Evolutionary conservation across 2,888 invertebrate genomes (phyloP).

Genomic region (Drosophila robusta): DNA sequence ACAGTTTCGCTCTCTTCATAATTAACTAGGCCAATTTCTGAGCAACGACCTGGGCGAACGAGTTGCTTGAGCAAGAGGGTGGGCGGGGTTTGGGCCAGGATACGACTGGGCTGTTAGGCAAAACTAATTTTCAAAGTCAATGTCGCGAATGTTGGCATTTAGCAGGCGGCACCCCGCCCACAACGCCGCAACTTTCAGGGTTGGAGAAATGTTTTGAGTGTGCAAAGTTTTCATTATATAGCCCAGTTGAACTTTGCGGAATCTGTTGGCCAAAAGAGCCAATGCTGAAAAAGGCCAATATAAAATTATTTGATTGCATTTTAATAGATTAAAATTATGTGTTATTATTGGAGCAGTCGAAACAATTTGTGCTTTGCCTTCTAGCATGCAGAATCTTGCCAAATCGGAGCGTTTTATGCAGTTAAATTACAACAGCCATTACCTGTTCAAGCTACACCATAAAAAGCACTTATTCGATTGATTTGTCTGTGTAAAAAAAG

Average conservation of each 20-base stretch:
- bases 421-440: background rate
- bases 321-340: no score
- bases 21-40: slow-evolving; percentile 48
- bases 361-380: no score
- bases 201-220: slow-evolving; percentile 39
- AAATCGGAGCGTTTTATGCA: no score
- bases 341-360: no score
- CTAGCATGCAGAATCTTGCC: no score
- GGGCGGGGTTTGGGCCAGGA: background rate
- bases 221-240: slow-evolving; percentile 67
- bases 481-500: no score
- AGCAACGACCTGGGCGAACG: slow-evolving; percentile 3
- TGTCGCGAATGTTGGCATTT: slow-evolving; percentile 52
- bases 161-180: slow-evolving; percentile 1
- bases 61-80: background rate
- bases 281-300: no score
- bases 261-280: no score
- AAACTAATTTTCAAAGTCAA: slow-evolving; percentile 72
- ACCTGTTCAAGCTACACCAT: background rate
- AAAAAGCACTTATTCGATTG: background rate
- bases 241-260: background rate
- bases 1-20: slow-evolving; percentile 4
- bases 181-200: background rate
- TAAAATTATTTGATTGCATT: no score
- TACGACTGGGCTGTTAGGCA: slow-evolving; percentile 8